These are phyloP conservation scores for Leptobrachium leishanense DNA, from an alignment of 2,113 vertebrate species.

Conservation along the genomic window DNA sequence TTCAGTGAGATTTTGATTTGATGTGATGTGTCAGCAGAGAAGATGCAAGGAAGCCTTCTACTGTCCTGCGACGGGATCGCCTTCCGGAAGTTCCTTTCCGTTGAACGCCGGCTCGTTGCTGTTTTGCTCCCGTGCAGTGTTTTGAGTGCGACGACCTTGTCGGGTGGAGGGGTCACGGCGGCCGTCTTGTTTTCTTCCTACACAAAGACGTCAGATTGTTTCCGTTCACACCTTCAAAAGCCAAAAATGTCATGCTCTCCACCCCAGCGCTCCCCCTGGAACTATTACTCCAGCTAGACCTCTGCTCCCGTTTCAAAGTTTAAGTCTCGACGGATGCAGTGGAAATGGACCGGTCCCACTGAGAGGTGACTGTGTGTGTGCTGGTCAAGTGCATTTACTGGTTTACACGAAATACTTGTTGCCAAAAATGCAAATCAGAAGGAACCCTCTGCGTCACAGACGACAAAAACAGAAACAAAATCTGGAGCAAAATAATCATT, in stretches of 20 bases:
- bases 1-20: no score
- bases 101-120: not conserved
- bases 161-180: slow-evolving; percentile 18
- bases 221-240: slow-evolving; percentile 43
- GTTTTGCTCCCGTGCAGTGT: slow-evolving; percentile 3
- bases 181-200: slow-evolving; percentile 36
- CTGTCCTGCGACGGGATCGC: not conserved
- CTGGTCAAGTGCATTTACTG: no score
- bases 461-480: no score
- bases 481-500: no score
- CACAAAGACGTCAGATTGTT: slow-evolving; percentile 42
- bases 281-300: not conserved
- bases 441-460: no score
- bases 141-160: slow-evolving; percentile 1
- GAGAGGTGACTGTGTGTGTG: no score
- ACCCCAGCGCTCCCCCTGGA: slow-evolving; percentile 2
- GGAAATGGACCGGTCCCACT: no score
- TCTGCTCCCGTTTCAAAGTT: not conserved
- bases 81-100: slow-evolving; percentile 25
- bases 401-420: no score
- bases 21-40: not conserved
- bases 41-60: not conserved
- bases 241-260: slow-evolving; percentile 32
- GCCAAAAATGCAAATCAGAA: no score
- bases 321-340: not conserved